Base-by-base conservation (phyloP, 2,797 vertebrate genomes). In the Brotula barbata region DNA sequence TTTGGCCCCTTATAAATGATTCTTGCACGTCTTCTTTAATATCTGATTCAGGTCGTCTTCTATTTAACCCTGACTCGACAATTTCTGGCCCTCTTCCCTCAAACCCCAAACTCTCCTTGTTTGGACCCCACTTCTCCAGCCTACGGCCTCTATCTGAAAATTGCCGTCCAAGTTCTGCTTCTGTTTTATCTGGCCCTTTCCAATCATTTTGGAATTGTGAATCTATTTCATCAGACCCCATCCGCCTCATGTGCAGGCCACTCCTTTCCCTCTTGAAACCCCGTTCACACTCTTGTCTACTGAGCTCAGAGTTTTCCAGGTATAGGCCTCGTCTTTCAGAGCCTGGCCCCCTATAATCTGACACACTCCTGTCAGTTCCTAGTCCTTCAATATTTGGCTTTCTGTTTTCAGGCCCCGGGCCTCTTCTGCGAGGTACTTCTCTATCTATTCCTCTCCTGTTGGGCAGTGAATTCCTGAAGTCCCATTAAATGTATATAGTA, bases 401-500 rank as follows among this genome's bases (percentile, higher is more conserved):
- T 80, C 58, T 72, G 34, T 67, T 56, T 64, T 59, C 65, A 60
- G 23, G 28, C 16, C 48, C 46, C 19, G 37, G 12, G 5, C 1
- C 8, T 71, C 50, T 75, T 64, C 62, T 64, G 45, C 83, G 51
- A 59, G 16, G 6, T 23, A 28, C 51, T 43, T 78, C 75, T 20
- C 48, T 65, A 28, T 82, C 66, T 71, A 61, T 71, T 61, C 46
- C 62, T 64, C 72, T 75, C 20, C 44, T 76, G 22, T 75, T 74
- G 33, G 52, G 42, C 20, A 16, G 54, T 49, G 66, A 36, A 63
- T 67, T 51, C 1, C 40, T 51, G 1, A 50, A 36, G 17, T 56
- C 46, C n/a, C n/a, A n/a, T n/a, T n/a, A n/a, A n/a, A n/a, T n/a
- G n/a, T n/a, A n/a, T n/a, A n/a, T n/a, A n/a, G n/a, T n/a, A n/a